phyloP scores from a whole-genome alignment of 1,140 invertebrate genomes.

The Aphis craccivora region DNA sequence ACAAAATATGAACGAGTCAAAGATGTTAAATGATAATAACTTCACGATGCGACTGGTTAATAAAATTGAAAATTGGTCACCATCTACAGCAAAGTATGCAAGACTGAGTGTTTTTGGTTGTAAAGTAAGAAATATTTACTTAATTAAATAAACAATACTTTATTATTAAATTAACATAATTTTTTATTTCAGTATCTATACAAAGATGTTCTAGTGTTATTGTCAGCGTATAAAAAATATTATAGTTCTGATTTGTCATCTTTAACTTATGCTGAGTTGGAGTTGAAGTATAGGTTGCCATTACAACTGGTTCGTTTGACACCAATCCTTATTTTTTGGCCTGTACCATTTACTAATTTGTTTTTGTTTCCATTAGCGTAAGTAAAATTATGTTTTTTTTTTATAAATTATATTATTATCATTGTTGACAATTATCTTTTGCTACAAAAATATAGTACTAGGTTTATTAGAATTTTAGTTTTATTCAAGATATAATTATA shows the following conservation, averaged over 20 bases:
- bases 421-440: not conserved
- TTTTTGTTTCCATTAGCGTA: conserved; percentile 54
- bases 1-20: conserved; percentile 21
- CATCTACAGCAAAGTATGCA: conserved; percentile 50
- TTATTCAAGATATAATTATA: not conserved
- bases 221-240: conserved; percentile 51
- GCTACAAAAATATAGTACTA: not conserved
- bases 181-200: conserved; percentile 42
- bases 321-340: conserved; percentile 49
- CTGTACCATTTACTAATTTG: conserved; percentile 52
- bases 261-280: conserved; percentile 44
- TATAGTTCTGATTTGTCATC: conserved; percentile 41
- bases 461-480: not conserved
- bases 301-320: conserved; percentile 47
- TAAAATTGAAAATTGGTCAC: conserved; percentile 37
- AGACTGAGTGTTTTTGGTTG: conserved; percentile 54
- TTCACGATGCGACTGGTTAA: conserved; percentile 30
- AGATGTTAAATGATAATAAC: conserved; percentile 21
- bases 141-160: not conserved
- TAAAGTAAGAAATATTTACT: conserved; percentile 22
- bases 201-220: conserved; percentile 35
- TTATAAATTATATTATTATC: not conserved
- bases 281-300: conserved; percentile 42
- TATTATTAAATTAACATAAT: not conserved
- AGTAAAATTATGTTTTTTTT: conserved; percentile 27